phyloP scores from a whole-genome alignment of 2,888 invertebrate genomes.

The Watsonalla binaria region DNA sequence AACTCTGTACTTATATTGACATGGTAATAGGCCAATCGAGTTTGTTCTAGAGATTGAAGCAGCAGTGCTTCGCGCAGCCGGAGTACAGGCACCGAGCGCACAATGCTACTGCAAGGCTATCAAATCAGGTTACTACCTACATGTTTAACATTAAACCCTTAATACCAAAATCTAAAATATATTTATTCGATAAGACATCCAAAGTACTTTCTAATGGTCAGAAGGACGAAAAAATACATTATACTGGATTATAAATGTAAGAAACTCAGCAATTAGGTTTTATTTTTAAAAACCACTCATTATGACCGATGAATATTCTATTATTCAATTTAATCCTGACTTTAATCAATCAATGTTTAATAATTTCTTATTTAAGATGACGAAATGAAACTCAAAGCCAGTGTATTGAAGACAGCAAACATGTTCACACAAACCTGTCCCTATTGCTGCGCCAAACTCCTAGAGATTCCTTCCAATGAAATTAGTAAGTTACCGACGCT shows the following conservation, averaged over 20 bases:
- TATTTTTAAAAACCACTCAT: no score
- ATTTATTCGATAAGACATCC: no score
- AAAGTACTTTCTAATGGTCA: no score
- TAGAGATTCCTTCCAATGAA: constrained; percentile 8
- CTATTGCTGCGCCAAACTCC: constrained; percentile 10
- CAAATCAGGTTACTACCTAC: background rate
- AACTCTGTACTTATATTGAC: no score
- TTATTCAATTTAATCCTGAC: no score
- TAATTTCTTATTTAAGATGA: background rate
- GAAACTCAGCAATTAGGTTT: no score
- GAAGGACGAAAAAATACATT: no score
- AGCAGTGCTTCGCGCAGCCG: background rate
- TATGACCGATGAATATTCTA: no score
- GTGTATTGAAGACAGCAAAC: background rate
- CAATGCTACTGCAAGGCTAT: background rate
- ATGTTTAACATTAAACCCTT: background rate
- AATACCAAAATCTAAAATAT: no score
- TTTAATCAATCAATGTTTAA: no score
- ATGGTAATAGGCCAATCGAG: no score
- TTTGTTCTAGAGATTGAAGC: background rate
- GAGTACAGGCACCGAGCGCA: background rate
- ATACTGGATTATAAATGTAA: no score
- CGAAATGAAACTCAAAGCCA: background rate
- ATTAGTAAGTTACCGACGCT: background rate
- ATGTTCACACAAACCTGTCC: constrained; percentile 6